Conservation (phyloP, 2,888 invertebrate genomes). For the Cataglyphis cursor region DNA sequence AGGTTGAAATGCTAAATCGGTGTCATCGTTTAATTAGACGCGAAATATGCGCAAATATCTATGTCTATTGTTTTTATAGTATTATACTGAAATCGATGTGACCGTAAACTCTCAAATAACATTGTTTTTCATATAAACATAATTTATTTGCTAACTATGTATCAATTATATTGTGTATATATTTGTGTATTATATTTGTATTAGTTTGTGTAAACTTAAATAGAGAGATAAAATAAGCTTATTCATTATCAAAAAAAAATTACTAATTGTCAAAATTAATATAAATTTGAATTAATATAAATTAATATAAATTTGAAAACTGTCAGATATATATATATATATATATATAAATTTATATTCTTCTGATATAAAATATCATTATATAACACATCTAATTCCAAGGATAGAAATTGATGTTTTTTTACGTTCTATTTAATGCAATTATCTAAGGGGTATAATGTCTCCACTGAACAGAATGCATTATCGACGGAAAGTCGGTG, state of each 20-base stretch:
- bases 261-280: background rate
- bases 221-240: background rate
- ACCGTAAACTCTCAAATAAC: background rate
- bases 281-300: background rate
- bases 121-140: constrained; percentile 14
- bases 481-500: constrained; percentile 39
- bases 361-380: background rate
- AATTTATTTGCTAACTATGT: background rate
- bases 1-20: background rate
- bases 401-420: background rate
- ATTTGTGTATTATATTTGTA: no score
- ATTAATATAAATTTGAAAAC: background rate
- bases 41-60: constrained; percentile 1
- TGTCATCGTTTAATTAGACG: constrained; percentile 27
- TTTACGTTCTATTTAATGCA: constrained; percentile 31
- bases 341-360: background rate
- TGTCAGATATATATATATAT: background rate
- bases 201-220: background rate
- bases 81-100: constrained; percentile 15
- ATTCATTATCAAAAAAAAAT: background rate
- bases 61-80: constrained; percentile 27
- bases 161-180: background rate
- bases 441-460: constrained; percentile 23
- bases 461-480: constrained; percentile 22
- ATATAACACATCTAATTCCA: background rate